Percentiles rank a stretch among this genome's conserved stretches.
Evolutionary conservation across 2,888 invertebrate species (phyloP).

Genomic region (Abscondita cerata): DNA sequence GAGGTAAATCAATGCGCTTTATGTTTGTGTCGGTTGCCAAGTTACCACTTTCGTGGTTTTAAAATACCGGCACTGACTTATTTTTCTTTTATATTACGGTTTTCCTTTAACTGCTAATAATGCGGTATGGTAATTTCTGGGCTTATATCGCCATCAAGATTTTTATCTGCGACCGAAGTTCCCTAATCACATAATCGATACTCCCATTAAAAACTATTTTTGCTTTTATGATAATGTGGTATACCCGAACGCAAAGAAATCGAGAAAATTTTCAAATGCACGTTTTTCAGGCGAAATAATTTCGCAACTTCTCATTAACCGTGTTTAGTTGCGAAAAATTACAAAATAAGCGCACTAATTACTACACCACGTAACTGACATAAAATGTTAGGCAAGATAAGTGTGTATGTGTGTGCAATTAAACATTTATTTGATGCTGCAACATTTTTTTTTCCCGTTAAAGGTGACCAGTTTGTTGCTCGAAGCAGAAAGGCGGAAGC

Average conservation of each 20-base stretch:
- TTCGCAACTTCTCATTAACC: background rate
- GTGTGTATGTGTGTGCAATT: background rate
- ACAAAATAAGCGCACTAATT: background rate
- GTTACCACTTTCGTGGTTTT: conserved; percentile 52
- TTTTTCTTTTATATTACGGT: conserved; percentile 48
- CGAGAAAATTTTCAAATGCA: background rate
- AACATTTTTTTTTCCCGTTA: conserved; percentile 49
- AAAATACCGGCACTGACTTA: conserved; percentile 49
- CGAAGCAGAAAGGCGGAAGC: conserved; percentile 72
- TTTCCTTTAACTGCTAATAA: conserved; percentile 51
- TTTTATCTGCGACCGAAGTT: conserved; percentile 32
- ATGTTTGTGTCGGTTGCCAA: conserved; percentile 57
- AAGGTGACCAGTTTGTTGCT: conserved; percentile 74
- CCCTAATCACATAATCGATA: conserved; percentile 33
- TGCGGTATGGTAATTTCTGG: conserved; percentile 43
- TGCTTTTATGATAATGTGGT: too few species aligned
- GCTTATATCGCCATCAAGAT: conserved; percentile 37
- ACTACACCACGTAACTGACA: too few species aligned
- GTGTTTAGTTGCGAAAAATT: background rate
- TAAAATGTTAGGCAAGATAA: background rate
- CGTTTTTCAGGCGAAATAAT: background rate
- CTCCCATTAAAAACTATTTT: background rate
- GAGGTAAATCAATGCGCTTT: conserved; percentile 55
- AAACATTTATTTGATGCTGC: background rate
- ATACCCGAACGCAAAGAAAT: too few species aligned